Percentiles rank a stretch among this genome's conserved stretches.
phyloP scores from a whole-genome alignment of 2,113 vertebrate genomes.

The Trematomus loennbergii region DNA sequence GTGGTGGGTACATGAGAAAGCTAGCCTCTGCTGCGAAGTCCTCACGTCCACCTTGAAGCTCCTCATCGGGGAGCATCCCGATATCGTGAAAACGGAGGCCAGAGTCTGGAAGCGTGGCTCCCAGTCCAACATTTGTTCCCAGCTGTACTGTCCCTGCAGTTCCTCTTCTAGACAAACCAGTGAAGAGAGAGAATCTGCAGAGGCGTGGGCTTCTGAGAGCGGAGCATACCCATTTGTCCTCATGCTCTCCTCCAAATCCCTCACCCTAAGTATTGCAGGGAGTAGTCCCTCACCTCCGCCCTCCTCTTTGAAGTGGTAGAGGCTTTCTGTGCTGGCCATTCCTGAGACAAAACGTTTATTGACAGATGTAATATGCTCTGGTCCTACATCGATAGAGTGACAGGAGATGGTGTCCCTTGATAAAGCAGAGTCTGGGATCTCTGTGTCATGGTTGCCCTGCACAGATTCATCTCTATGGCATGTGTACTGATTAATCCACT shows the following conservation, averaged over 20 bases:
- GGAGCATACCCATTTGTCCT: slow-evolving; percentile 71
- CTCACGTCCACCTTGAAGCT: slow-evolving; percentile 66
- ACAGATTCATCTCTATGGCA: slow-evolving; percentile 70
- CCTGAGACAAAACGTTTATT: slow-evolving; percentile 56
- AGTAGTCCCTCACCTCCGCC: slow-evolving; percentile 76
- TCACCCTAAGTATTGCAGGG: slow-evolving; percentile 69
- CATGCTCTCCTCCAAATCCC: slow-evolving; percentile 73
- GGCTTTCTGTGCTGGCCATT: slow-evolving; percentile 77
- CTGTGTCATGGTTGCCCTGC: slow-evolving; percentile 56
- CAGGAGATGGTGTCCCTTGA: slow-evolving; percentile 85
- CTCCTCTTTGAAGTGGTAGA: slow-evolving; percentile 80
- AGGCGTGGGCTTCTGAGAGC: slow-evolving; percentile 68
- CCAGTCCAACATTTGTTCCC: slow-evolving; percentile 88
- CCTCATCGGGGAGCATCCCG: slow-evolving; percentile 89
- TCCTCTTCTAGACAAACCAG: slow-evolving; percentile 75
- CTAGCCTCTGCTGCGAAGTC: slow-evolving; percentile 79
- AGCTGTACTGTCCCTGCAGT: slow-evolving; percentile 74
- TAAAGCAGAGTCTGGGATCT: slow-evolving; percentile 84
- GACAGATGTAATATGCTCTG: slow-evolving; percentile 46
- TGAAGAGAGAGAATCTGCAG: slow-evolving; percentile 73
- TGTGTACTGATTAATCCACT: slow-evolving; percentile 87
- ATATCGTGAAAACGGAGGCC: slow-evolving; percentile 92
- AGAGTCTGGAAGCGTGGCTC: slow-evolving; percentile 90
- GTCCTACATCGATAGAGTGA: slow-evolving; percentile 81
- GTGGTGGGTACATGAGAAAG: slow-evolving; percentile 87